Evolutionary conservation across 2,113 vertebrate species (phyloP), one percentile per base, ranked within the genome.

Genomic region (Antennarius striatus): DNA sequence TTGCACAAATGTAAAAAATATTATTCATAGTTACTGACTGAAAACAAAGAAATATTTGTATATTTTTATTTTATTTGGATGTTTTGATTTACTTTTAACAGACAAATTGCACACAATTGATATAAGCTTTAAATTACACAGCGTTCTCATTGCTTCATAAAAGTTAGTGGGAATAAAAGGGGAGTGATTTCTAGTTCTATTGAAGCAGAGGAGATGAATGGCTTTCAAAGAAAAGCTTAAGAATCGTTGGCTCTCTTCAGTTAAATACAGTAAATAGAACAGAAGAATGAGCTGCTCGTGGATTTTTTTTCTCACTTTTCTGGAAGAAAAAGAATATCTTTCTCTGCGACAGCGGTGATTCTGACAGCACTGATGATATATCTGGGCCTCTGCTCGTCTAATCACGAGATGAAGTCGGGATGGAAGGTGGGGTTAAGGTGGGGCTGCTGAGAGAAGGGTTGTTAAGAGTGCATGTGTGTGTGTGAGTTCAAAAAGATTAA

Each of bases 401-500:
- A 71, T 71, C 64, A 77, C 68, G 67, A 46, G 45, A 55, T 47
- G 49, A 59, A 63, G 52, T 42, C 4, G 10, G 36, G 54, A 17
- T 49, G 22, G 13, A 36, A 43, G 60, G 16, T 40, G 36, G 55
- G 73, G 68, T 70, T 68, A 50, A 71, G 59, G 68, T 69, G 56
- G 12, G 62, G 30, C 46, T 51, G 30, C 15, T 49, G 11, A 7
- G 39, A 28, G 22, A 36, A 36, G 53, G 5, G n/a, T 32, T 42
- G 58, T 32, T 46, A 40, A 52, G 39, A 72, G 65, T 76, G 57
- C 50, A 64, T 65, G 70, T 66, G 74, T 43, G 50, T 50, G 43
- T 40, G 59, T 49, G 74, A 80, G 68, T 90, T 87, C 11, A 43
- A 90, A 90, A 81, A 90, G 90, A 88, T 91, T 91, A 88, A 83